Evolutionary conservation across 92 coral and sea anemone species (phyloP).

Genomic region (Montipora capitata): DNA sequence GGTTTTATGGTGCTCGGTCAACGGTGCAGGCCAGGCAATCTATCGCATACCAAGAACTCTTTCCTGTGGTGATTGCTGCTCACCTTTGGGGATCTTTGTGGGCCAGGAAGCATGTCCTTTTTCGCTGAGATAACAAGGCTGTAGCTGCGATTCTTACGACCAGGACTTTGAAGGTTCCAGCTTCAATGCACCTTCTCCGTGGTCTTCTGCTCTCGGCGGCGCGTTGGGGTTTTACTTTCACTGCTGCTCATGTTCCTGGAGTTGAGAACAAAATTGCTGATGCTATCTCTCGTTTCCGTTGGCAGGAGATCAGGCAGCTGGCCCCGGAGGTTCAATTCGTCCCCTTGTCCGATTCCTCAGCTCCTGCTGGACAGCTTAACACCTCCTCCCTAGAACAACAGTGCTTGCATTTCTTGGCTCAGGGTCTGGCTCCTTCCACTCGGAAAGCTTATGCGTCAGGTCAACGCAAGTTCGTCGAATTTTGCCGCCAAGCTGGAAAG

Average conservation of each 20-base stretch:
- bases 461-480: slow-evolving; percentile 43
- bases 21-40: too few relatives aligned
- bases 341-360: background rate
- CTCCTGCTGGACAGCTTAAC: slow-evolving; percentile 19
- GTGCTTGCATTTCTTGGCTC: background rate
- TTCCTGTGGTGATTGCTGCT: too few relatives aligned
- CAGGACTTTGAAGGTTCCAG: slow-evolving; percentile 27
- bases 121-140: slow-evolving; percentile 60
- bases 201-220: slow-evolving; percentile 42
- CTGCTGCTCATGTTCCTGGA: slow-evolving; percentile 65
- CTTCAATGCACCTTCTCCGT: slow-evolving; percentile 54
- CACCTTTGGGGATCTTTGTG: too few relatives aligned
- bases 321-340: slow-evolving; percentile 39
- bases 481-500: background rate
- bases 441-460: slow-evolving; percentile 45
- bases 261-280: slow-evolving; percentile 59
- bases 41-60: too few relatives aligned
- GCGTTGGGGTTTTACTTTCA: slow-evolving; percentile 21
- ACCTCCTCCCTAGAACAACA: slow-evolving; percentile 28
- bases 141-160: slow-evolving; percentile 60
- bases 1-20: too few relatives aligned
- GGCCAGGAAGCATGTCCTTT: too few relatives aligned
- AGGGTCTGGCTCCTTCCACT: slow-evolving; percentile 38
- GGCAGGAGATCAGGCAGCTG: slow-evolving; percentile 63
- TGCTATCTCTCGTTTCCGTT: slow-evolving; percentile 64